Conservation (phyloP, 1,140 invertebrate species). For the Reticulitermes speratus region DNA sequence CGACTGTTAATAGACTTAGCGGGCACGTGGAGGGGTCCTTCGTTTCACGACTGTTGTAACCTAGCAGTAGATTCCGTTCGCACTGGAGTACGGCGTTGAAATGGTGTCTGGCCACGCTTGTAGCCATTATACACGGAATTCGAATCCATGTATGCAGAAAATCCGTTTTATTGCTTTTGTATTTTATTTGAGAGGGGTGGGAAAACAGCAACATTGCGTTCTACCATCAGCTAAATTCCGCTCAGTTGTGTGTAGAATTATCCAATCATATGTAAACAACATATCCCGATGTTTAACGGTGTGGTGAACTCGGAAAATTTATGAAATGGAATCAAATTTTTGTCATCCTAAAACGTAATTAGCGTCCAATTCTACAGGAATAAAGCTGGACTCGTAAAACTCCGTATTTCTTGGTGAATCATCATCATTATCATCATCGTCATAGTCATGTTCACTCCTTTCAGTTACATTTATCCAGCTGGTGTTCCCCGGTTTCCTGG, state of each 20-base stretch:
- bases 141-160: constrained; percentile 3
- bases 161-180: not conserved
- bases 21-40: no score
- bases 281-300: not conserved
- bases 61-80: no score
- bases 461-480: no score
- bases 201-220: not conserved
- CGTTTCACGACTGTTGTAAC: no score
- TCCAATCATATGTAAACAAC: not conserved
- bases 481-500: no score
- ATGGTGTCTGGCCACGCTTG: not conserved
- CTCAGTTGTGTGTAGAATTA: not conserved
- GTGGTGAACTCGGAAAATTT: not conserved
- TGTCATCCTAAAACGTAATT: not conserved
- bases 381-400: not conserved
- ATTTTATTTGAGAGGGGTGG: not conserved
- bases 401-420: no score
- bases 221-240: not conserved
- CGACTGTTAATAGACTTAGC: no score
- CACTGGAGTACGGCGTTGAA: not conserved
- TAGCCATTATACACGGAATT: not conserved
- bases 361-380: not conserved
- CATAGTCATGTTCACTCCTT: no score
- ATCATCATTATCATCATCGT: no score
- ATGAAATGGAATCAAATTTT: not conserved